Conservation (phyloP, 2,797 vertebrate species). For the Poeciliopsis infans region DNA sequence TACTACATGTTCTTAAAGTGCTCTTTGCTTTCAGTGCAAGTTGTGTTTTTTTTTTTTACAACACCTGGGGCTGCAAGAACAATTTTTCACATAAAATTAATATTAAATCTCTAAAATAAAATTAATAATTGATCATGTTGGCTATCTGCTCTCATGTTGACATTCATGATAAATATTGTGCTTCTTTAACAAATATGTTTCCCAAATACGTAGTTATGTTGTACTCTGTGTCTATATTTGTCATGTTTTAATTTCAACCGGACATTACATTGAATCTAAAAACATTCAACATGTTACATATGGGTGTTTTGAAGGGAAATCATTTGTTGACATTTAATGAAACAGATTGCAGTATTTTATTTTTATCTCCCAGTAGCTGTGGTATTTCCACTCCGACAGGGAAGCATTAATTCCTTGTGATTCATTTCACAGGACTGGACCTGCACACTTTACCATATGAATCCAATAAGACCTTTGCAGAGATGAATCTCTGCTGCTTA, state of each 20-base stretch:
- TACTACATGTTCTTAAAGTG: neutral
- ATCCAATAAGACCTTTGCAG: slow-evolving; percentile 50
- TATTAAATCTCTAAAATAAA: neutral
- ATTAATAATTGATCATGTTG: no score
- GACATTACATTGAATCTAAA: slow-evolving; percentile 1
- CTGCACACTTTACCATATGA: slow-evolving; percentile 35
- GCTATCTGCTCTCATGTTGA: neutral
- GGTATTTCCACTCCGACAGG: slow-evolving; percentile 43
- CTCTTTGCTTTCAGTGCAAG: neutral
- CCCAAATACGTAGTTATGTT: neutral
- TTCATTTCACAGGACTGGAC: slow-evolving; percentile 49
- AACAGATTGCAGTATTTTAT: slow-evolving; percentile 49
- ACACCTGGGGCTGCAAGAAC: neutral
- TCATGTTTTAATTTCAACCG: neutral
- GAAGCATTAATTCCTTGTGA: slow-evolving; percentile 50
- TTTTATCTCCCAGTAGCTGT: slow-evolving; percentile 48
- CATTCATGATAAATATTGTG: neutral
- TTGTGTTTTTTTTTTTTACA: no score
- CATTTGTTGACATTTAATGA: slow-evolving; percentile 45
- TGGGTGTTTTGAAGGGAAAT: slow-evolving; percentile 27
- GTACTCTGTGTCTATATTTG: neutral
- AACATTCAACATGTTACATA: slow-evolving; percentile 26
- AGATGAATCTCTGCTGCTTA: slow-evolving; percentile 44
- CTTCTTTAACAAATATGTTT: neutral
- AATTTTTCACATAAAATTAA: neutral